Base-by-base conservation (phyloP, 2,113 vertebrate species). In the Vombatus ursinus region DNA sequence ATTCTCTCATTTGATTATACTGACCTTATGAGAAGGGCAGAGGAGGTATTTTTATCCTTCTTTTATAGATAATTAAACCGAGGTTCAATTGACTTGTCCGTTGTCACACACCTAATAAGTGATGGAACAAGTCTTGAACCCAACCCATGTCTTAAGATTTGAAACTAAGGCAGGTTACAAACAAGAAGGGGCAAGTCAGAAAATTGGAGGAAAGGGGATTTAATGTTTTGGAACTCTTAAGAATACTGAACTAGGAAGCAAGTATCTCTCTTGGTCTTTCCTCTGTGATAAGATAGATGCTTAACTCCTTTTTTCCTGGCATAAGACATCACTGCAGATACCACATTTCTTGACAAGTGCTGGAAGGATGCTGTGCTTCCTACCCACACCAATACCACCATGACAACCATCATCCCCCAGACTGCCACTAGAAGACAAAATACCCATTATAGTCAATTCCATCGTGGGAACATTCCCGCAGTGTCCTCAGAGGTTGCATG, bases 101-200 rank as follows among this genome's bases (percentile, higher is more conserved):
- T 92, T 94, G 92, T 92, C 48, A n/a, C 25, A 90, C 0, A 95
- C 14, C 50, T 90, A 92, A 47, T 54, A 92, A 95, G 24, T 57
- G 12, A 25, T 25, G 93, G 89, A 96, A 93, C 0, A 11, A 84
- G 57, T 61, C 92, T 94, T 94, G 52, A 89, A 95, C 95, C 95
- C n/a, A 92, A 95, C 7, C 47, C 61, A 44, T 91, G 8, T 52
- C n/a, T 93, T 77, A 37, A 28, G 54, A 28, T 57, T 68, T 68
- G 57, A 61, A 61, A n/a, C 37, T 77, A 44, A 44, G 44, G 68
- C 61, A 77, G 11, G 37, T 16, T 77, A n/a, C 37, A 84, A 84
- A 84, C 7, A 44, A 84, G 19, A 44, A 44, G n/a, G 68, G 19
- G 37, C 68, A 84, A 84, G n/a, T 84, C n/a, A 84, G 68, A 84